A percentile compares a stretch with the other conserved stretches of the same genome.
These are phyloP conservation scores for Mastomys natalensis DNA, from an alignment of 2,113 vertebrate species.

Conservation along the genomic window DNA sequence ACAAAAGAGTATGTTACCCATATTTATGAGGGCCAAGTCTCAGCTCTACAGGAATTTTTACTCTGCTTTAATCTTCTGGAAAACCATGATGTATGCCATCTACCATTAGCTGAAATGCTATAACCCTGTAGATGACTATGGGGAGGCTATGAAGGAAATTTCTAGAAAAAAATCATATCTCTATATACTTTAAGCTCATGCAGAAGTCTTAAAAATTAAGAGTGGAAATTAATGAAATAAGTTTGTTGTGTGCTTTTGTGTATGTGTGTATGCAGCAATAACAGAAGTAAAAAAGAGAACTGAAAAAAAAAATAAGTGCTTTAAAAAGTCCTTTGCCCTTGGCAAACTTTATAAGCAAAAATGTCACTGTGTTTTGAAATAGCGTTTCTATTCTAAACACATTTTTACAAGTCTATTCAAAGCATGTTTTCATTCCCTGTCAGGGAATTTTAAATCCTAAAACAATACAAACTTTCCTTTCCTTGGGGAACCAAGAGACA, in stretches of 20 bases:
- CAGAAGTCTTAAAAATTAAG: not conserved
- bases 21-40: not conserved
- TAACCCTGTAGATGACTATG: not conserved
- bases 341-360: constrained; percentile 38
- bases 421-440: not conserved
- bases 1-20: not conserved
- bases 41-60: not conserved
- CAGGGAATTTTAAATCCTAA: constrained; percentile 14
- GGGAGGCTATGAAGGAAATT: not conserved
- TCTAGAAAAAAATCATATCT: not conserved
- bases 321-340: constrained; percentile 18
- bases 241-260: not conserved
- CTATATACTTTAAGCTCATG: not conserved
- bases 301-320: not conserved
- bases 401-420: constrained; percentile 35
- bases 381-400: constrained; percentile 51
- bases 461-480: not conserved
- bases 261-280: not conserved
- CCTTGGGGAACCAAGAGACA: not conserved
- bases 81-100: not conserved
- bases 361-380: constrained; percentile 42
- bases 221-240: not conserved
- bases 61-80: not conserved
- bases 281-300: not conserved
- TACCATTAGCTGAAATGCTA: not conserved